Evolutionary conservation across 1,140 invertebrate genomes (phyloP).

Genomic region (Limonius californicus): DNA sequence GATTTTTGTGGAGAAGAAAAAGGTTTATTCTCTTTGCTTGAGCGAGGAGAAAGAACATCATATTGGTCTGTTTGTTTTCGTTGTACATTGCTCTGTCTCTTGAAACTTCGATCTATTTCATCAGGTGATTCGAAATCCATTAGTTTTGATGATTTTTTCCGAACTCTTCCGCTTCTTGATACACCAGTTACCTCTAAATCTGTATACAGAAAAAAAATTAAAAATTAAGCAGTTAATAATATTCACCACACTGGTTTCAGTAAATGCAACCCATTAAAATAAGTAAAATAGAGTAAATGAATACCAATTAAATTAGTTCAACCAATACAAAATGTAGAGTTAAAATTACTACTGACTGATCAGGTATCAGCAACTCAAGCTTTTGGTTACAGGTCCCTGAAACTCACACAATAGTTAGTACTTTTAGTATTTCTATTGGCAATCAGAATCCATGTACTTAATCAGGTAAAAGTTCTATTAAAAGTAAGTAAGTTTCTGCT

Average conservation of each 20-base stretch:
- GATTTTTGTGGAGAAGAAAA: slow-evolving; percentile 47
- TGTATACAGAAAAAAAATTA: slow-evolving; percentile 35
- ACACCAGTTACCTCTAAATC: slow-evolving; percentile 80
- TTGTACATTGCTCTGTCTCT: slow-evolving; percentile 43
- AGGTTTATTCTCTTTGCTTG: slow-evolving; percentile 49
- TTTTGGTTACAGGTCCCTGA: too few relatives aligned
- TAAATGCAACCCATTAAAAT: background rate
- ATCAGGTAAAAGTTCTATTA: too few relatives aligned
- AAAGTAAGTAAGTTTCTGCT: too few relatives aligned
- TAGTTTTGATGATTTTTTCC: slow-evolving; percentile 92
- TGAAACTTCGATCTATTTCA: slow-evolving; percentile 58
- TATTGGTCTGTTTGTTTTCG: slow-evolving; percentile 45
- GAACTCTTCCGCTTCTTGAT: slow-evolving; percentile 80
- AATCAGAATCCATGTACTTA: too few relatives aligned
- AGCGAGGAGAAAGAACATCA: slow-evolving; percentile 30
- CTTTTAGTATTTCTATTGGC: too few relatives aligned
- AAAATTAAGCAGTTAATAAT: background rate
- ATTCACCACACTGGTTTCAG: background rate
- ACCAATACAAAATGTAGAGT: too few relatives aligned
- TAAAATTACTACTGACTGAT: too few relatives aligned
- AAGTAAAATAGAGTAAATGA: background rate
- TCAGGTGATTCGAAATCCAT: slow-evolving; percentile 90
- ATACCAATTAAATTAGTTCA: too few relatives aligned
- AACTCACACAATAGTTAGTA: too few relatives aligned
- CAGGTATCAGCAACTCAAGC: too few relatives aligned